Evolutionary conservation across 2,888 invertebrate species (phyloP).

Genomic region (Brachyopa scutellaris): DNA sequence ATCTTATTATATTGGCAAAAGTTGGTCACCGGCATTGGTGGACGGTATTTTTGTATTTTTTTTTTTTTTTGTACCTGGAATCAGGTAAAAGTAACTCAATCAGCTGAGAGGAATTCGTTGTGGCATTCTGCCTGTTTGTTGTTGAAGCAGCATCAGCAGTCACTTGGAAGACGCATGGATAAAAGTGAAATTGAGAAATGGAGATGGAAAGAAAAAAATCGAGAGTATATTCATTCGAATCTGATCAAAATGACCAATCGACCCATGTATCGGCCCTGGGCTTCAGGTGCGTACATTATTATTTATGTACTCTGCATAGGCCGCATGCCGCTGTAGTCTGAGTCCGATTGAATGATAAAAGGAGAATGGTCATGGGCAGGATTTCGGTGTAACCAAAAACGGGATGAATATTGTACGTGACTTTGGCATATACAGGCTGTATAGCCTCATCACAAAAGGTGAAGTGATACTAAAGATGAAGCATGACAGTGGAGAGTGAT

Average conservation of each 20-base stretch:
- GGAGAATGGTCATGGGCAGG: conserved; percentile 3
- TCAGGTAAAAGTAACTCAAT: conserved; percentile 63
- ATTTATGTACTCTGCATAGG: conserved; percentile 22
- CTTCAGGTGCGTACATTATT: conserved; percentile 34
- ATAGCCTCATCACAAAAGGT: conserved; percentile 10
- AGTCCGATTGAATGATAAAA: conserved; percentile 40
- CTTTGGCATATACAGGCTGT: neutral
- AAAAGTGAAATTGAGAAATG: conserved; percentile 51
- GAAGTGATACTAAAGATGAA: conserved; percentile 36
- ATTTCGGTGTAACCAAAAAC: conserved; percentile 4
- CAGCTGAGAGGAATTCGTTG: conserved; percentile 45
- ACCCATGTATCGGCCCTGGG: neutral
- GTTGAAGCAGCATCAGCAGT: conserved; percentile 6
- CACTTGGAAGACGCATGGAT: conserved; percentile 24
- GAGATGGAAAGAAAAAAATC: conserved; percentile 22
- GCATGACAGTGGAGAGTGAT: conserved; percentile 19
- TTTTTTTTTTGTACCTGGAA: conserved; percentile 27
- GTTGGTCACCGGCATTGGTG: conserved; percentile 49
- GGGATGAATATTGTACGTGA: conserved; percentile 36
- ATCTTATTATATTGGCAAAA: conserved; percentile 63
- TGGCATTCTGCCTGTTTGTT: conserved; percentile 19
- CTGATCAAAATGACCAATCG: neutral
- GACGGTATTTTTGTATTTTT: neutral
- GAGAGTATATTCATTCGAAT: conserved; percentile 24
- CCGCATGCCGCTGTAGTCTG: too few species aligned